Evolutionary conservation across 2,797 vertebrate genomes (phyloP), one percentile per base, ranked within the genome.

Genomic region (Buphagus erythrorhynchus): DNA sequence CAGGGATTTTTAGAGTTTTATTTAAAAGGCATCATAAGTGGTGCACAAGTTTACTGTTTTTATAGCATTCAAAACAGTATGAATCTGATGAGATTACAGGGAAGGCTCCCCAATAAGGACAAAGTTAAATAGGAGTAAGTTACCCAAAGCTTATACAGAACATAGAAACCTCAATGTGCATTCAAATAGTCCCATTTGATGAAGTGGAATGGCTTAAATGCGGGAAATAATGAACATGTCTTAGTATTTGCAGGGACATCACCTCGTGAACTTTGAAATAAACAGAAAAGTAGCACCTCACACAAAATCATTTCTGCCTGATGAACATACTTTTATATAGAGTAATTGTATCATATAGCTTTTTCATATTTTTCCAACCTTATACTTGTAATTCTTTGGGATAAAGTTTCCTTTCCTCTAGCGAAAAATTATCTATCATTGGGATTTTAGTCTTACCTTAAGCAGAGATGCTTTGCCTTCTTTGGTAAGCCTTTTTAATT

Each of bases 401-500:
- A 67, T n/a, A 14, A 28, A 62, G 33, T 48, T 78, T 36, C 22
- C 49, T 74, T 72, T 80, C 12, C 29, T 31, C 43, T 35, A 43
- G 9, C 2, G 11, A 58, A 49, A 1, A 33, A 24, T 13, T 49
- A 38, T 6, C 13, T 46, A 1, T 28, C 51, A 35, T 65, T 57
- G 15, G 5, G 10, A 78, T 75, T 78, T 93, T 33, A 40, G 42
- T 72, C 97, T 97, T 92, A 99, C 99, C 99, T 99, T 99, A 4
- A 99, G 97, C 48, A 99, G 62, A 1, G 98, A 98, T 6, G 99
- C 98, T 97, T 98, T 99, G 91, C 99, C 99, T 81, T 99, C 98
- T 96, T 98, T 99, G 43, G 99, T 98, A 66, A 99, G 98, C 86
- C 98, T 99, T 95, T 98, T 98, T 26, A 99, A 91, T 62, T 98